phyloP scores from a whole-genome alignment of 2,113 vertebrate genomes.

The Myocastor coypus region DNA sequence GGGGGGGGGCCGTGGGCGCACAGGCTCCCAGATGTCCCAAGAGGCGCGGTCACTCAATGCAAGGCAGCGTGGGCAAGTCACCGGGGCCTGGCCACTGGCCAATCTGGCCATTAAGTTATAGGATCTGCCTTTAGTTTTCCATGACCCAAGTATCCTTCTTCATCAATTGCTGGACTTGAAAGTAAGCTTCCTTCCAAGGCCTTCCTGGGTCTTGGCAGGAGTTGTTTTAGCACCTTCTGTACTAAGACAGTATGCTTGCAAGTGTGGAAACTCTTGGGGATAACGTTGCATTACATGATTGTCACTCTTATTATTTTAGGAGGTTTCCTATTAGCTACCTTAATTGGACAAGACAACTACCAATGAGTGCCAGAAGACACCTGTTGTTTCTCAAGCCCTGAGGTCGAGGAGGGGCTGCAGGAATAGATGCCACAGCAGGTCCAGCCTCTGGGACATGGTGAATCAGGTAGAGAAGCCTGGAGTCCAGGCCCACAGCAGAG shows the following conservation, averaged over 20 bases:
- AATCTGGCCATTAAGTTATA: rapidly evolving
- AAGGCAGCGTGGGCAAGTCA: rapidly evolving
- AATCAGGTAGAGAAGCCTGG: rapidly evolving
- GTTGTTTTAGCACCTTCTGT: neutral
- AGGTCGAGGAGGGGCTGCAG: rapidly evolving
- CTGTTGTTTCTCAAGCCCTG: rapidly evolving
- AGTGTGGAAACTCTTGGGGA: neutral
- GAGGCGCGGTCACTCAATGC: rapidly evolving
- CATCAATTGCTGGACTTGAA: rapidly evolving
- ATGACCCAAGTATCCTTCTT: rapidly evolving
- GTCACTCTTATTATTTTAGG: neutral
- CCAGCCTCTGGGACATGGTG: too few relatives aligned
- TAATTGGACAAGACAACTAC: neutral
- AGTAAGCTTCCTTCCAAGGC: neutral
- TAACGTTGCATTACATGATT: neutral
- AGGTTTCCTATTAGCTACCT: too few relatives aligned
- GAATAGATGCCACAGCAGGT: rapidly evolving
- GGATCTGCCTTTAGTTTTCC: rapidly evolving
- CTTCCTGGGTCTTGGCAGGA: neutral
- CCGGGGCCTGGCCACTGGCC: neutral
- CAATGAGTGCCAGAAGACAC: too few relatives aligned
- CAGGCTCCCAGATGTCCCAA: neutral
- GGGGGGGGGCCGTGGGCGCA: neutral
- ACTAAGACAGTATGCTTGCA: neutral
- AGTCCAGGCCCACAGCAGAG: rapidly evolving